phyloP scores from a whole-genome alignment of 2,797 vertebrate species.

The Acanthurus leucopareius region DNA sequence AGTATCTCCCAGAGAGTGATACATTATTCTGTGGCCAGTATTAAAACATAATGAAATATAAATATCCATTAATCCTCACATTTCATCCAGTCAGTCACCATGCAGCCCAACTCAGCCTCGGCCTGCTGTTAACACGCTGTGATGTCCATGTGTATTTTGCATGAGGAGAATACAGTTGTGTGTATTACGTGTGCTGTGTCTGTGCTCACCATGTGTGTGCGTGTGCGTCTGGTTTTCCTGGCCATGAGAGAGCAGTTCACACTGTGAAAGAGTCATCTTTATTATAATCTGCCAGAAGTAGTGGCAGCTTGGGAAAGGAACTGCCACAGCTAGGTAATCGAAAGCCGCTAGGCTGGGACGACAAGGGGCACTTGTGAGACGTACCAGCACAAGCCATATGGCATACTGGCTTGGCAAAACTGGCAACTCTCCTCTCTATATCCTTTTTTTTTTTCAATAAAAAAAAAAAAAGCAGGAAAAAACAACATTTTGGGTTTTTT shows the following conservation, averaged over 20 bases:
- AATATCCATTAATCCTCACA: slow-evolving; percentile 98
- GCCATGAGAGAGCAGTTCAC: slow-evolving; percentile 68
- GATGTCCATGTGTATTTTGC: slow-evolving; percentile 65
- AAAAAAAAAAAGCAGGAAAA: background rate
- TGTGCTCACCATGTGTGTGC: slow-evolving; percentile 15
- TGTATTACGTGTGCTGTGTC: slow-evolving; percentile 29
- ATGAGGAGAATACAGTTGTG: slow-evolving; percentile 54
- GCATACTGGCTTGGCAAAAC: slow-evolving; percentile 69
- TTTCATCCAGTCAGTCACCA: slow-evolving; percentile 93
- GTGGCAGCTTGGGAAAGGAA: slow-evolving; percentile 89
- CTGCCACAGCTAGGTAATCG: slow-evolving; percentile 88
- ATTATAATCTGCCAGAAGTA: slow-evolving; percentile 91
- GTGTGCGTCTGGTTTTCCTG: slow-evolving; percentile 49
- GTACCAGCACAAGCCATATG: slow-evolving; percentile 81
- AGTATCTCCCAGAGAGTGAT: slow-evolving; percentile 91
- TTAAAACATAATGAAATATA: slow-evolving; percentile 99
- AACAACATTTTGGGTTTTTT: slow-evolving; percentile 1
- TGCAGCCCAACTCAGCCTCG: slow-evolving; percentile 76
- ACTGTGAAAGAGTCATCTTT: slow-evolving; percentile 90
- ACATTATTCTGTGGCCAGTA: slow-evolving; percentile 94
- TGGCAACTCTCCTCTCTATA: slow-evolving; percentile 63
- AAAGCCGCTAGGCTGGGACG: slow-evolving; percentile 73
- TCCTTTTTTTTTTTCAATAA: slow-evolving; percentile 26
- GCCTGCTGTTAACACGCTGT: slow-evolving; percentile 89
- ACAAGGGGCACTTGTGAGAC: slow-evolving; percentile 81